phyloP scores from a whole-genome alignment of 2,888 invertebrate species.

The Hipparchia semele region DNA sequence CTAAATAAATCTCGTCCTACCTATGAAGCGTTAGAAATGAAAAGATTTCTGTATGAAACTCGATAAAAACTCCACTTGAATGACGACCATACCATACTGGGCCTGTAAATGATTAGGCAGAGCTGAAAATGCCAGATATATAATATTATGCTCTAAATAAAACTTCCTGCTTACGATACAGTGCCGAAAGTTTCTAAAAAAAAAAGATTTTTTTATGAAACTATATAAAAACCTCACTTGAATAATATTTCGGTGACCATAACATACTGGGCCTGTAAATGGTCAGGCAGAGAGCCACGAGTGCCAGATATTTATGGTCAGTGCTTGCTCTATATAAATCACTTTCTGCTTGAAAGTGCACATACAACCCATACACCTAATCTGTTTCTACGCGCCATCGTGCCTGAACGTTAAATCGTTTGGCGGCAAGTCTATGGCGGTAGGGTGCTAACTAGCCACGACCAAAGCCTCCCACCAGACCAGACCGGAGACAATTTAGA shows the following conservation, averaged over 20 bases:
- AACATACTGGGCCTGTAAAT: conserved; percentile 50
- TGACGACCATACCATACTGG: conserved; percentile 62
- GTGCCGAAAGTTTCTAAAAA: conserved; percentile 42
- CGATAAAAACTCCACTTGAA: conserved; percentile 47
- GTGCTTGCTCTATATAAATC: too few species aligned
- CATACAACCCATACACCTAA: too few species aligned
- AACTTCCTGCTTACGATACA: conserved; percentile 75
- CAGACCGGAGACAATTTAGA: too few species aligned
- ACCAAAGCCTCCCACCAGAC: too few species aligned
- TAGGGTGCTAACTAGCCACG: too few species aligned
- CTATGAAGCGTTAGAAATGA: not conserved
- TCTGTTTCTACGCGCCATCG: too few species aligned
- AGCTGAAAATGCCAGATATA: conserved; percentile 25
- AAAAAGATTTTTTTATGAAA: conserved; percentile 7
- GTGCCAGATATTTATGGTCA: too few species aligned
- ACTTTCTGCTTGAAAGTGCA: too few species aligned
- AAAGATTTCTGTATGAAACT: conserved; percentile 32
- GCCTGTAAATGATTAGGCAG: conserved; percentile 58
- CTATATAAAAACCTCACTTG: conserved; percentile 44
- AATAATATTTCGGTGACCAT: conserved; percentile 44
- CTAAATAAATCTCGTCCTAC: conserved; percentile 78
- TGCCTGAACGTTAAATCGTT: too few species aligned
- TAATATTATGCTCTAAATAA: conserved; percentile 75
- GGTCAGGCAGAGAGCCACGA: too few species aligned
- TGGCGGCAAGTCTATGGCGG: too few species aligned